These are phyloP conservation scores for Sorex fumeus DNA, from an alignment of 2,113 vertebrate species.

Conservation along the genomic window DNA sequence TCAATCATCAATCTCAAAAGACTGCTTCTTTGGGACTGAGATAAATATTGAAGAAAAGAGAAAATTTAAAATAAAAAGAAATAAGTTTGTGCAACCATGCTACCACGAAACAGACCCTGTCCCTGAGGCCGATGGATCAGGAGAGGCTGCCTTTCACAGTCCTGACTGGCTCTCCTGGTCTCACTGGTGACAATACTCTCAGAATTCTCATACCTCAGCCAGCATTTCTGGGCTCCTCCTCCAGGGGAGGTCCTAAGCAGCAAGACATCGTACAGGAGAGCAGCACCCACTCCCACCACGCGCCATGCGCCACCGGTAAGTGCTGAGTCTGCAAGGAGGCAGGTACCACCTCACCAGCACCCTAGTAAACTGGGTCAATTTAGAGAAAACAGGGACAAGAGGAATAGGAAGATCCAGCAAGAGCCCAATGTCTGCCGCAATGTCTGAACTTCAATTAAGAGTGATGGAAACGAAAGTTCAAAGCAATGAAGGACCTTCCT, in stretches of 20 bases:
- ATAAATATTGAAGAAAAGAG: slow-evolving; percentile 64
- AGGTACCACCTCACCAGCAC: background rate
- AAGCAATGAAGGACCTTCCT: background rate
- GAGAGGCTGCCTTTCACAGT: slow-evolving; percentile 14
- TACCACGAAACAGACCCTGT: background rate
- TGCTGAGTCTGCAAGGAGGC: slow-evolving; percentile 1
- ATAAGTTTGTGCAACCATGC: background rate
- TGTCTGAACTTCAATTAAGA: background rate
- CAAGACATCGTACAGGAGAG: no score
- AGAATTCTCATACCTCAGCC: background rate
- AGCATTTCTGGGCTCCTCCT: background rate
- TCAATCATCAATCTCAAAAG: slow-evolving; percentile 50
- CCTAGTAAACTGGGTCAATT: background rate
- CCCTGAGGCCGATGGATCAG: background rate
- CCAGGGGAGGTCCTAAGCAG: background rate
- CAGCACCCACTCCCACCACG: no score
- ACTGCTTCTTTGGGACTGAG: slow-evolving; percentile 20
- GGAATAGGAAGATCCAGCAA: background rate
- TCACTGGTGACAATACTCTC: background rate
- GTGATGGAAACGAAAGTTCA: background rate
- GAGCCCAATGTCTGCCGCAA: background rate
- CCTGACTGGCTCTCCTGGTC: background rate
- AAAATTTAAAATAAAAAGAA: slow-evolving; percentile 49
- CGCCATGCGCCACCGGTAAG: background rate
- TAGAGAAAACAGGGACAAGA: background rate